Conservation (phyloP, 2,888 invertebrate genomes). For the Ormyrus rosae region DNA sequence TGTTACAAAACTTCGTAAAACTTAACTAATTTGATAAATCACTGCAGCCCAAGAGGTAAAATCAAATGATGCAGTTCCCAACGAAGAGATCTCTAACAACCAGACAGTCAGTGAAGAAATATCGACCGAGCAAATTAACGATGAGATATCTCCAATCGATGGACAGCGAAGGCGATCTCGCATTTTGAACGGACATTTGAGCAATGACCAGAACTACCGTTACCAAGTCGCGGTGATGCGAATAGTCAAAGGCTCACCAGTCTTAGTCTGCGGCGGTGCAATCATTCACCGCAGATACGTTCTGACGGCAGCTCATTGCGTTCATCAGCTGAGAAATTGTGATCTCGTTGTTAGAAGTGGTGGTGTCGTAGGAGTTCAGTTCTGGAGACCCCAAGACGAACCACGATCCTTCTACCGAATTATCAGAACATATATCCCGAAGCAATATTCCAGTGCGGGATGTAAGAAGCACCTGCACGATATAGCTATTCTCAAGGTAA, state of each 20-base stretch:
- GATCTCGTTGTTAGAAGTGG: slow-evolving; percentile 15
- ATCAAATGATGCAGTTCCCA: no score
- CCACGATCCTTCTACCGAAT: slow-evolving; percentile 6
- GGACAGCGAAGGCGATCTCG: no score
- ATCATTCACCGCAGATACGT: slow-evolving; percentile 32
- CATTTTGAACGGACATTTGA: no score
- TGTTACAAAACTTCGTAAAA: no score
- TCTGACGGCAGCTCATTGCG: slow-evolving; percentile 35
- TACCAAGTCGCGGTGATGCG: slow-evolving; percentile 23
- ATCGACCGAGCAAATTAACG: no score
- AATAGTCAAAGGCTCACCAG: background rate
- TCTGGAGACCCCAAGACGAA: slow-evolving; percentile 4
- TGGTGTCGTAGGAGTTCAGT: background rate
- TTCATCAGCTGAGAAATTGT: background rate
- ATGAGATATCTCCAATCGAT: no score
- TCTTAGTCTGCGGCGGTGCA: slow-evolving; percentile 22
- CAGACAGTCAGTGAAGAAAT: no score
- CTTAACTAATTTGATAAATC: no score
- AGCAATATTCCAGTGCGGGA: slow-evolving; percentile 10
- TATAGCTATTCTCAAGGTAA: slow-evolving; percentile 35
- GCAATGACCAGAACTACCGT: background rate
- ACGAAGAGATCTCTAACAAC: no score
- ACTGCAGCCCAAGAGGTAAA: no score
- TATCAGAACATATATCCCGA: slow-evolving; percentile 15
- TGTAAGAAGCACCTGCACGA: slow-evolving; percentile 19